Conservation (phyloP, 2,797 vertebrate genomes). For the Gila robusta region DNA sequence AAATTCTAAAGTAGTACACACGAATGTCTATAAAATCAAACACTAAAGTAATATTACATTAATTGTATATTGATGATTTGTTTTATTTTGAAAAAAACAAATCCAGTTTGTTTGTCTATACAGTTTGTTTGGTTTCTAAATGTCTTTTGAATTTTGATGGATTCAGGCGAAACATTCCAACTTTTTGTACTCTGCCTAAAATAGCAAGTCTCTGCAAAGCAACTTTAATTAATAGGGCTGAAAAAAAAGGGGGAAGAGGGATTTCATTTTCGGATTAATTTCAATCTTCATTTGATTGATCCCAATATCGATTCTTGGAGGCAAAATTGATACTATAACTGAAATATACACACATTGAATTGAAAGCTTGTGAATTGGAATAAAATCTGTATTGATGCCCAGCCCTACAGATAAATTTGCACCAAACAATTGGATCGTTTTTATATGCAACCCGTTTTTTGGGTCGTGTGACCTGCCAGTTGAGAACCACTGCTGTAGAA, state of each 20-base stretch:
- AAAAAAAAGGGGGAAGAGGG: no score
- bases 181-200: not conserved
- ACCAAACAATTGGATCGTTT: not conserved
- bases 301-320: not conserved
- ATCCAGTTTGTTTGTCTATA: not conserved
- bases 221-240: not conserved
- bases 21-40: not conserved
- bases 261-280: not conserved
- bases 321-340: not conserved
- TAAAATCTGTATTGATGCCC: not conserved
- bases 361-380: not conserved
- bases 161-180: no score
- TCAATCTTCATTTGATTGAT: not conserved
- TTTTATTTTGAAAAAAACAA: not conserved
- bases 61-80: not conserved
- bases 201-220: not conserved
- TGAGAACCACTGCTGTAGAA: not conserved
- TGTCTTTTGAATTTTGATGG: not conserved
- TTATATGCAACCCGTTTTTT: not conserved
- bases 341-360: not conserved
- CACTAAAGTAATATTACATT: not conserved
- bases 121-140: not conserved
- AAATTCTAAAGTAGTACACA: not conserved
- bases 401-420: not conserved
- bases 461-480: constrained; percentile 4